Evolutionary conservation across 2,888 invertebrate species (phyloP).

Genomic region (Formica aserva): DNA sequence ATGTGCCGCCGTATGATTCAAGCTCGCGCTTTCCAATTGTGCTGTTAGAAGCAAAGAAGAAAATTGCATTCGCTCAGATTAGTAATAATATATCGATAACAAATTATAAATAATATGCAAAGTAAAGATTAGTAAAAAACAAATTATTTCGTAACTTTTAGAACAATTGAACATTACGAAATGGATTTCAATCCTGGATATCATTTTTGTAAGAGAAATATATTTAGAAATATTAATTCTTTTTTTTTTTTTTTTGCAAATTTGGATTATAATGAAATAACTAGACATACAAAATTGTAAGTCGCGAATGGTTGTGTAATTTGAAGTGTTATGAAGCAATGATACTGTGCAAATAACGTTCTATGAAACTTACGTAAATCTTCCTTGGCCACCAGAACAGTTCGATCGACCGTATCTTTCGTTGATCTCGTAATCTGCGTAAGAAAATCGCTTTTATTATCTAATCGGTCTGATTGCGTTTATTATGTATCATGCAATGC

Average conservation of each 20-base stretch:
- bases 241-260: neutral
- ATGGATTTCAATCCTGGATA: neutral
- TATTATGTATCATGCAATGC: constrained; percentile 31
- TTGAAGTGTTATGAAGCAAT: neutral
- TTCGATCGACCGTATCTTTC: constrained; percentile 75
- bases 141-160: constrained; percentile 8
- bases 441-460: constrained; percentile 16
- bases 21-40: constrained; percentile 78
- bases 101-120: neutral
- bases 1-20: constrained; percentile 83
- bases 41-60: constrained; percentile 71
- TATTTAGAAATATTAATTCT: neutral
- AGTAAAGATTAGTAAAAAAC: neutral
- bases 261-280: neutral
- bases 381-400: constrained; percentile 78
- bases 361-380: constrained; percentile 82
- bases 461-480: neutral
- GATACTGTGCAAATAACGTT: neutral
- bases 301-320: neutral
- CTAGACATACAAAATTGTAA: neutral
- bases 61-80: neutral
- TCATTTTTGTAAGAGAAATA: neutral
- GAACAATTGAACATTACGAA: neutral
- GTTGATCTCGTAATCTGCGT: constrained; percentile 76
- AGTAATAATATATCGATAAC: neutral